These are phyloP conservation scores for Takifugu bimaculatus DNA, from an alignment of 2,113 vertebrate genomes.

Conservation along the genomic window DNA sequence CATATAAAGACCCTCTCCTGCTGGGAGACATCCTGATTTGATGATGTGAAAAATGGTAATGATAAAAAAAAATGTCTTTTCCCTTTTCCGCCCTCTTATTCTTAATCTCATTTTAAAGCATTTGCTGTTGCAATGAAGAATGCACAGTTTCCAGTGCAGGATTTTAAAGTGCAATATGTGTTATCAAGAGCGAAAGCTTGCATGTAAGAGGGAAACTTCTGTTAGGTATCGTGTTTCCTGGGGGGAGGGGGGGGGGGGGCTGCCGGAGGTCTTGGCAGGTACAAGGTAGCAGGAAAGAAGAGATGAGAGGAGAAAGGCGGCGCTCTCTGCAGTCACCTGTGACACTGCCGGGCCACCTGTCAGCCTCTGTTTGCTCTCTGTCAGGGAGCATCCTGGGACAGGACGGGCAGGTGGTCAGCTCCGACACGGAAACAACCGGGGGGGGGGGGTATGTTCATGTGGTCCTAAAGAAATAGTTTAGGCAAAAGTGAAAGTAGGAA, in stretches of 20 bases:
- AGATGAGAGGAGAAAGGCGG: constrained; percentile 66
- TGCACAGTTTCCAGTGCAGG: constrained; percentile 10
- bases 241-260: constrained; percentile 29
- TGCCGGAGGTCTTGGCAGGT: constrained; percentile 32
- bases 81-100: neutral
- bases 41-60: constrained; percentile 9
- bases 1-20: neutral
- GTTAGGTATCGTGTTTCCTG: constrained; percentile 21
- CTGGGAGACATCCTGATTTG: too few relatives aligned
- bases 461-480: too few relatives aligned
- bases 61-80: neutral
- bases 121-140: neutral
- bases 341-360: constrained; percentile 65
- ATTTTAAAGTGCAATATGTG: neutral
- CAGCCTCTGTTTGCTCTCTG: constrained; percentile 61
- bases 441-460: neutral
- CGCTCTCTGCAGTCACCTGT: constrained; percentile 61
- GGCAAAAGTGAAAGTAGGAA: too few relatives aligned
- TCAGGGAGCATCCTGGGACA: constrained; percentile 45
- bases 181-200: constrained; percentile 7
- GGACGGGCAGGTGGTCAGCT: constrained; percentile 33
- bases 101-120: constrained; percentile 5
- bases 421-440: constrained; percentile 11
- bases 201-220: constrained; percentile 9
- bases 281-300: constrained; percentile 42